Evolutionary conservation across 2,797 vertebrate species (phyloP), one percentile per base, ranked within the genome.

Genomic region (Sebastiscus tertius): DNA sequence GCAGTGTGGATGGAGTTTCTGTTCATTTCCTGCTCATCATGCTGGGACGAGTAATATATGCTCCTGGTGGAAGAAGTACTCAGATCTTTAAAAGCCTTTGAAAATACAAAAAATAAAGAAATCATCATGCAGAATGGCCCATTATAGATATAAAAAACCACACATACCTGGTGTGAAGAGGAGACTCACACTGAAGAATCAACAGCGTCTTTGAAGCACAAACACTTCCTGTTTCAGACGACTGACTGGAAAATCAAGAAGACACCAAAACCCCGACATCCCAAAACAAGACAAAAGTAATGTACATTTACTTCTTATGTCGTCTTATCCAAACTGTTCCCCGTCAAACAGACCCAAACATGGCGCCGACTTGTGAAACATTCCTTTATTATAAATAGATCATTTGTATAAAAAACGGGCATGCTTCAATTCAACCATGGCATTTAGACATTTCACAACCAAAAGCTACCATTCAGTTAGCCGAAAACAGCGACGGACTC

Each of bases 321-420:
- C 4, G 52, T 58, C 24, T 46, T 26, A 0, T 8, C 34, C 27
- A 26, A 52, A 24, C 10, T 20, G 10, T 39, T 52, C 5, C 4
- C 18, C n/a, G 27, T 58, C 18, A 64, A 67, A 81, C 46, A 74
- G 77, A 96, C 91, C 85, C 95, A 96, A 95, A 91, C 95, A 94
- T 69, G 92, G 96, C 96, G 94, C 95, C 95, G 89, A 94, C 95
- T 96, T 98, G 96, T 96, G 97, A 98, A 99, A 98, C 97, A 97
- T 98, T 99, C 97, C 96, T 99, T 99, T 98, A 99, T 99, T 98
- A 97, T 97, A 99, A 99, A 99, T 97, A 98, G 97, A 97, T 96
- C 95, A 97, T 97, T 97, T 97, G 97, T 99, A 99, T 97, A 97
- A 99, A 99, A 80, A 97, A 97, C 93, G 73, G 94, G 97, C 98